Evolutionary conservation across 2,888 invertebrate species (phyloP).

Genomic region (Chromoteleia sp.): DNA sequence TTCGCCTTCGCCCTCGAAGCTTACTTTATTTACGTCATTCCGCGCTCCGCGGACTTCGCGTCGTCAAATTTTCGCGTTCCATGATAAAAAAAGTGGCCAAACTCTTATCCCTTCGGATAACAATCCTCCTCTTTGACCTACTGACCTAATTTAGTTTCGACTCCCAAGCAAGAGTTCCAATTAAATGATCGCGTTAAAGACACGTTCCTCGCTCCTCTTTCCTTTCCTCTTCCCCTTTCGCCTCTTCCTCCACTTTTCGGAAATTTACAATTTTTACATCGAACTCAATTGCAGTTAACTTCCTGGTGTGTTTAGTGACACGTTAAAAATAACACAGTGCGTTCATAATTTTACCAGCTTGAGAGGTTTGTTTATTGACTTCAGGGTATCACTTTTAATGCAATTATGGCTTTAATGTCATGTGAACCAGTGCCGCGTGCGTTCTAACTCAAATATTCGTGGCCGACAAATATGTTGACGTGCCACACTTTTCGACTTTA

Average conservation of each 20-base stretch:
- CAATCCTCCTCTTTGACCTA: neutral
- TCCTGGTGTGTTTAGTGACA: conserved; percentile 47
- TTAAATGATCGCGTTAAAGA: conserved; percentile 3
- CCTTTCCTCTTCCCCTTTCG: no score
- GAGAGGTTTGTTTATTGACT: conserved; percentile 69
- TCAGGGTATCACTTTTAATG: conserved; percentile 70
- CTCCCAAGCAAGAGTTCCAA: neutral
- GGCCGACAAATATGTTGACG: conserved; percentile 55
- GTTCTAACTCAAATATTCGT: conserved; percentile 46
- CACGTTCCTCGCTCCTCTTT: no score
- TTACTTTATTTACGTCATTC: conserved; percentile 64
- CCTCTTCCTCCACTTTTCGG: neutral
- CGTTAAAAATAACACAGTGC: conserved; percentile 65
- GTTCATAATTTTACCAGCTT: conserved; percentile 63
- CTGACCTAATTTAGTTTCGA: conserved; percentile 17
- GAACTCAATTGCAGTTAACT: conserved; percentile 53
- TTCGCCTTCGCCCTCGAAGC: conserved; percentile 73
- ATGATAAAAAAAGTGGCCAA: conserved; percentile 43
- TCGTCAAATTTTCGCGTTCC: conserved; percentile 30
- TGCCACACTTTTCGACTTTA: conserved; percentile 41
- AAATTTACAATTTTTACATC: neutral
- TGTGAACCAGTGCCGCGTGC: conserved; percentile 57
- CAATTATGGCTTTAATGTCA: conserved; percentile 67
- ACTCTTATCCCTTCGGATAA: conserved; percentile 5
- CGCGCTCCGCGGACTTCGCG: conserved; percentile 35